Conservation (phyloP, 2,888 invertebrate species). For the Gymnoscelis rufifasciata region DNA sequence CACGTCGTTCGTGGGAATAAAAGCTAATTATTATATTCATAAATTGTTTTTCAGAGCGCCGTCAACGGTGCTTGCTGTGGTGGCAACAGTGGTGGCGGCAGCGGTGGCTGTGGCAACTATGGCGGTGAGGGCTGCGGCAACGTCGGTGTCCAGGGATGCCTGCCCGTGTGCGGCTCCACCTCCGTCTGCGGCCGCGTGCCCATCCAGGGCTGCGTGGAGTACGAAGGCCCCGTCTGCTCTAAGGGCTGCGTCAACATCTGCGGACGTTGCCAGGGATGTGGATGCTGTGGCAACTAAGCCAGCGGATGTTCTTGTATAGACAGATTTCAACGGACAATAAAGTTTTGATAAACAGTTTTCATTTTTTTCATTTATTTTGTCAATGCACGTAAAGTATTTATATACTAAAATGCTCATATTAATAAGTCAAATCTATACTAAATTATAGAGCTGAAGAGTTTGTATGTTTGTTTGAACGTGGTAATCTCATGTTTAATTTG, state of each 20-base stretch:
- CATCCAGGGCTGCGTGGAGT: slow-evolving; percentile 38
- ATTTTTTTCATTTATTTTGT: neutral
- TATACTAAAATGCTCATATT: too few relatives aligned
- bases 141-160: slow-evolving; percentile 30
- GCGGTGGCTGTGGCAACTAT: slow-evolving; percentile 17
- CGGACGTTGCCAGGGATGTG: neutral
- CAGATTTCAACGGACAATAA: too few relatives aligned
- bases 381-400: too few relatives aligned
- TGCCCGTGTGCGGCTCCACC: slow-evolving; percentile 37
- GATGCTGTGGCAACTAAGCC: neutral
- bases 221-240: slow-evolving; percentile 37
- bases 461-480: too few relatives aligned
- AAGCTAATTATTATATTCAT: neutral
- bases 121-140: slow-evolving; percentile 32
- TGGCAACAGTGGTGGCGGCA: slow-evolving; percentile 16
- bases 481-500: too few relatives aligned
- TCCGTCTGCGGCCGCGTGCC: slow-evolving; percentile 39
- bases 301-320: too few relatives aligned
- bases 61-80: slow-evolving; percentile 13
- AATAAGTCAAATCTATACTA: too few relatives aligned
- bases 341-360: too few relatives aligned
- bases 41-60: neutral
- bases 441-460: too few relatives aligned
- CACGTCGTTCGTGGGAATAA: too few relatives aligned
- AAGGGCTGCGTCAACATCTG: slow-evolving; percentile 32